A percentile compares a stretch with the other conserved stretches of the same genome.
Evolutionary conservation across 2,888 invertebrate species (phyloP).

Genomic region (Apotomis capreana): DNA sequence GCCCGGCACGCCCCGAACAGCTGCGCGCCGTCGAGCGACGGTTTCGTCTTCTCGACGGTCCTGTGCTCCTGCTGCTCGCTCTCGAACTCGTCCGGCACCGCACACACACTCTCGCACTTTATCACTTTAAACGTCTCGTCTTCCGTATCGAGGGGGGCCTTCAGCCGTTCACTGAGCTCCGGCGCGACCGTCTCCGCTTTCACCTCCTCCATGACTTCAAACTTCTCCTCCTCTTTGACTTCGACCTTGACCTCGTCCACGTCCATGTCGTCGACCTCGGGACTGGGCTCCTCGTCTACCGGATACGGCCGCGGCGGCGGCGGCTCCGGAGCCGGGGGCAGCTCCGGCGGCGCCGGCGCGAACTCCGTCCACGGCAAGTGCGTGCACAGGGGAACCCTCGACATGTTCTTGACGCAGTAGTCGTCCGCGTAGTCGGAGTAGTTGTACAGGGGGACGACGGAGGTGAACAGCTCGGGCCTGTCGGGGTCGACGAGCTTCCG

Average conservation of each 20-base stretch:
- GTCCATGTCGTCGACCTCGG: conserved; percentile 43
- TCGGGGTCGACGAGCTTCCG: conserved; percentile 60
- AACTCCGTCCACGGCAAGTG: conserved; percentile 70
- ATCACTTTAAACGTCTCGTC: conserved; percentile 54
- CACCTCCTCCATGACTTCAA: conserved; percentile 8
- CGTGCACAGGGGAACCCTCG: conserved; percentile 64
- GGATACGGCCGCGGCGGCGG: conserved; percentile 69
- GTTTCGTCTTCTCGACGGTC: conserved; percentile 76
- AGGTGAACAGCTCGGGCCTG: conserved; percentile 67
- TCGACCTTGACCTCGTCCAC: conserved; percentile 38
- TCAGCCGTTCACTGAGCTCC: conserved; percentile 70
- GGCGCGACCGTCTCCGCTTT: conserved; percentile 46
- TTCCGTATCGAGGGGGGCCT: conserved; percentile 62
- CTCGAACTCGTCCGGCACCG: conserved; percentile 49
- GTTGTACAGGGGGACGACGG: conserved; percentile 74
- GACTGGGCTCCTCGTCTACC: conserved; percentile 50
- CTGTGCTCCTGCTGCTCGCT: conserved; percentile 64
- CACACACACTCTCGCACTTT: conserved; percentile 44
- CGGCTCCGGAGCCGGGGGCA: conserved; percentile 67
- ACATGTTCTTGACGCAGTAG: conserved; percentile 73
- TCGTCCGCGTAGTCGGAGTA: conserved; percentile 80
- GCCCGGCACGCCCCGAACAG: conserved; percentile 57
- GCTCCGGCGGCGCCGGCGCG: conserved; percentile 69
- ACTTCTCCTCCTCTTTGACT: conserved; percentile 43
- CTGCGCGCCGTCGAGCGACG: conserved; percentile 57